Base-by-base conservation (phyloP, 2,888 invertebrate genomes). In the Leptinotarsa tumamoca region DNA sequence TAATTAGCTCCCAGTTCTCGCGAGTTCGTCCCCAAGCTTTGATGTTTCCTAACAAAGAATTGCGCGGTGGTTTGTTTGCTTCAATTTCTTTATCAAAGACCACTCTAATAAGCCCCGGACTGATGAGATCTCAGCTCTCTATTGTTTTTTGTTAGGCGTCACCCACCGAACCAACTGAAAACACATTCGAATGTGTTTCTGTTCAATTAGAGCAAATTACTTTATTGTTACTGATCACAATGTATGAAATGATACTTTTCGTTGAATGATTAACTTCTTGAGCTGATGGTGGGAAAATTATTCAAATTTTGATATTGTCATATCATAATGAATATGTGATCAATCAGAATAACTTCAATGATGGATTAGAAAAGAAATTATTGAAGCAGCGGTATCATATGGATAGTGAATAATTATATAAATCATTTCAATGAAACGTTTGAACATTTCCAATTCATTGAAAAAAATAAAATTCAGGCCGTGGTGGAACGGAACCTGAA, bases 1-100 rank as follows among this genome's bases (percentile, higher is more conserved):
- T 63, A 63, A 63, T 63, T 43, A 63, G 2, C 63, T 63, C n/a
- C 2, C n/a, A 43, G 33, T 27, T 63, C 63, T n/a, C 43, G 43
- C 43, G 63, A n/a, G 10, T 27, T n/a, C 17, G 43, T 63, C 14
- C 43, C 18, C 7, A 7, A 63, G 17, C 74, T 74, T 74, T 74
- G 74, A 74, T 74, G 74, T 74, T 70, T 17, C 18, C 18, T 27
- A 63, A 58, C 56, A 74, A 70, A 74, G 74, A 74, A 69, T 52
- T 70, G 74, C 58, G 43, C 27, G 68, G 69, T 50, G 70, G 74
- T 67, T 54, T 70, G 67, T 67, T 70, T 69, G 73, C 52, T 21
- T 63, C 51, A 69, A 61, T 61, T 70, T 67, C 68, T 67, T 74
- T 63, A 49, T 21, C 69, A 70, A 54, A 70, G 70, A 23, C 63